Evolutionary conservation across 2,113 vertebrate species (phyloP).

Genomic region (Glareola pratincola): DNA sequence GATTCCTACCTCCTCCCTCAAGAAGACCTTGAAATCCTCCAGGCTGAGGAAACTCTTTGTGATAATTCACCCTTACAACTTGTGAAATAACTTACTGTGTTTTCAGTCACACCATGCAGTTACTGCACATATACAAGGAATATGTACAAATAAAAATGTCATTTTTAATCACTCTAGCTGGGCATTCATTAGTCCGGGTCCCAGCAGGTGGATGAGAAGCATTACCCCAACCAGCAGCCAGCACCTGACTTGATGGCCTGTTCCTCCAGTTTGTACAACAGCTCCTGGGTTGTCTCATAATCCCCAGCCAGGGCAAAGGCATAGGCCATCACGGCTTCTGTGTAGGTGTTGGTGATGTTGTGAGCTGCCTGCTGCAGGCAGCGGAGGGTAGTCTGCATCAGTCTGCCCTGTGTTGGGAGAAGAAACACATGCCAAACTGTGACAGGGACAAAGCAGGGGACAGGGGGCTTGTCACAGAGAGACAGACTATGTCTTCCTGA

Average conservation of each 20-base stretch:
- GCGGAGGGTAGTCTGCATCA: slow-evolving; percentile 69
- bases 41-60: background rate
- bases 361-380: slow-evolving; percentile 67
- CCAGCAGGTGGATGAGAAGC: background rate
- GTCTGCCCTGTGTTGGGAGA: slow-evolving; percentile 63
- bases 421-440: background rate
- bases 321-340: slow-evolving; percentile 82
- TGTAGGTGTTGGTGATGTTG: slow-evolving; percentile 76
- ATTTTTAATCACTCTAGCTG: background rate
- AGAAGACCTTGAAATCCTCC: background rate
- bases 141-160: background rate
- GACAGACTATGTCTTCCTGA: background rate
- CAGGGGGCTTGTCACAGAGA: background rate
- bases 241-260: slow-evolving; percentile 66
- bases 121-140: background rate
- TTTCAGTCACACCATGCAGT: background rate
- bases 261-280: slow-evolving; percentile 62
- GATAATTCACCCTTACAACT: background rate
- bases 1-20: background rate
- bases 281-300: slow-evolving; percentile 31
- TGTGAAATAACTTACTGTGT: background rate
- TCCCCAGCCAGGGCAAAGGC: slow-evolving; percentile 81
- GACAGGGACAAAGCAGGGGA: background rate
- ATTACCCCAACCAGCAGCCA: background rate
- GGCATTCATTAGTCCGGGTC: background rate